Evolutionary conservation across 2,888 invertebrate genomes (phyloP).

Genomic region (Parthenolecanium corni): DNA sequence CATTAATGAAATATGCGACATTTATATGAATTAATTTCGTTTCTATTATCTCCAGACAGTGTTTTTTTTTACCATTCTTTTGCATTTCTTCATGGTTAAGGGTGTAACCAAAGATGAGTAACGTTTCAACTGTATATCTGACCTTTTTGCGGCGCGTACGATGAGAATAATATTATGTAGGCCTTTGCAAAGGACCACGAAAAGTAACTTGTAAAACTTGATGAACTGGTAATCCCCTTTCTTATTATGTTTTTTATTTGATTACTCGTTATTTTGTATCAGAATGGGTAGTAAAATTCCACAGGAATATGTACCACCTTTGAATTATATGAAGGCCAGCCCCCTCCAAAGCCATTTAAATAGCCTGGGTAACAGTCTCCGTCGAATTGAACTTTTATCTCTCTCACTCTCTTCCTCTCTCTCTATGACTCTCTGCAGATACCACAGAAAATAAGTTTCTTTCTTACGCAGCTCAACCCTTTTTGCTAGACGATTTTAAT

Average conservation of each 20-base stretch:
- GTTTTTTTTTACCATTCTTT: neutral
- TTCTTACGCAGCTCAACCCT: neutral
- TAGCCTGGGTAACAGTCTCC: conserved; percentile 20
- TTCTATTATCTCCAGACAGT: conserved; percentile 11
- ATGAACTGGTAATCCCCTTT: conserved; percentile 26
- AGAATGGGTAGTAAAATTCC: conserved; percentile 11
- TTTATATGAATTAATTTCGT: conserved; percentile 20
- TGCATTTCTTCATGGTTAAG: neutral
- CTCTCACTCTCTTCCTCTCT: neutral
- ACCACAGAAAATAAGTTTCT: neutral
- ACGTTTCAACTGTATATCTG: conserved; percentile 23
- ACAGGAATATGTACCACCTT: neutral
- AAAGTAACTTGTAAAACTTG: conserved; percentile 23
- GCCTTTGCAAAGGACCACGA: conserved; percentile 4
- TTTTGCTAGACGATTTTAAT: conserved; percentile 20
- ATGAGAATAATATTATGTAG: conserved; percentile 22
- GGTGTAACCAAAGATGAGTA: conserved; percentile 20
- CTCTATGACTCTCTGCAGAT: too few species aligned
- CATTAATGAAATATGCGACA: conserved; percentile 21
- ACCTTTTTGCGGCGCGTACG: conserved; percentile 24
- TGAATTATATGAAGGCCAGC: conserved; percentile 3
- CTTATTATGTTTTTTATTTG: neutral
- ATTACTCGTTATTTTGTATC: conserved; percentile 19
- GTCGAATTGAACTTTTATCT: neutral
- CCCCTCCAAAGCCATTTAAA: conserved; percentile 10